These are phyloP conservation scores for Allolobophora icterica DNA, from an alignment of 2,888 invertebrate genomes.

Conservation along the genomic window DNA sequence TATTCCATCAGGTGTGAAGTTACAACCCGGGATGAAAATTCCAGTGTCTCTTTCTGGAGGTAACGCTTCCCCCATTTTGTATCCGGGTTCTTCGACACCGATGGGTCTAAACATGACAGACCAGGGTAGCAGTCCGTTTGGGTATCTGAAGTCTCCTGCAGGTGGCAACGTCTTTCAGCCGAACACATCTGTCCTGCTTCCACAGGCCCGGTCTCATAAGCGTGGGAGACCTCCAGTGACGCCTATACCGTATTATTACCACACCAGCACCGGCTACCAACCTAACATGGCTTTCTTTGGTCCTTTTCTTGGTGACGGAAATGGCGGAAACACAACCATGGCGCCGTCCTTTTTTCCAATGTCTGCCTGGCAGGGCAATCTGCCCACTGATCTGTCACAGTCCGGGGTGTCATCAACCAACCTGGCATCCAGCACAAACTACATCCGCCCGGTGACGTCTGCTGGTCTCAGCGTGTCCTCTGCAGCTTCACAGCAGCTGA, in stretches of 20 bases:
- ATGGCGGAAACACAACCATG: neutral
- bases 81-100: neutral
- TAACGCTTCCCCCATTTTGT: neutral
- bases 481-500: neutral
- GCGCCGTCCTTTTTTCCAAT: neutral
- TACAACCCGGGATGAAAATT: neutral
- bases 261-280: constrained; percentile 13
- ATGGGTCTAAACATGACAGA: neutral
- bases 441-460: neutral
- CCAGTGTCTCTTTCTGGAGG: neutral
- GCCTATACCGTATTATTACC: neutral
- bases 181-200: neutral
- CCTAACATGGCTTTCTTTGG: constrained; percentile 5
- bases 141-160: neutral
- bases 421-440: neutral
- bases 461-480: neutral
- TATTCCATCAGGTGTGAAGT: constrained; percentile 19
- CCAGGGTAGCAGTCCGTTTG: neutral
- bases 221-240: neutral
- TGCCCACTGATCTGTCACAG: neutral
- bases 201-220: neutral
- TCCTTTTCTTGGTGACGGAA: neutral
- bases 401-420: neutral
- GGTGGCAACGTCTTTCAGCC: neutral
- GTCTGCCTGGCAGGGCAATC: constrained; percentile 7